Conservation (phyloP, 2,888 invertebrate species). For the Nemotelus nigrinus region DNA sequence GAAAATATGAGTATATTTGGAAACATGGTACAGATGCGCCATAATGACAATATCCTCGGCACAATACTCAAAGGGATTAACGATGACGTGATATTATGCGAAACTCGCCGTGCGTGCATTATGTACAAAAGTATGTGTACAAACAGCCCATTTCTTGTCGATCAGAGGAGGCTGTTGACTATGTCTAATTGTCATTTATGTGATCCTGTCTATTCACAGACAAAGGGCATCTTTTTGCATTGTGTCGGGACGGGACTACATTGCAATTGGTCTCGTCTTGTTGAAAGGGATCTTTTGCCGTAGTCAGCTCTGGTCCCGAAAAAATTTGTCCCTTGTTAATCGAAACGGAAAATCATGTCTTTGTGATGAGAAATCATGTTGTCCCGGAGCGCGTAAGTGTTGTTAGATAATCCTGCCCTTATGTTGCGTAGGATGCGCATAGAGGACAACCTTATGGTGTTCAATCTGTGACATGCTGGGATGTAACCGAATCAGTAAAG, state of each 20-base stretch:
- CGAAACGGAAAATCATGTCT: conserved; percentile 40
- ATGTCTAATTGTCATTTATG: not conserved
- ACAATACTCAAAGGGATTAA: conserved; percentile 18
- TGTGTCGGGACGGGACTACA: not conserved
- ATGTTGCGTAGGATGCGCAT: not conserved
- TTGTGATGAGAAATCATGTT: not conserved
- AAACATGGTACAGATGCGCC: conserved; percentile 45
- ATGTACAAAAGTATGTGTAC: not conserved
- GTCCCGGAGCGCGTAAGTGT: not conserved
- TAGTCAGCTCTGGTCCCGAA: not conserved
- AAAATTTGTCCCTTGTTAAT: conserved; percentile 8
- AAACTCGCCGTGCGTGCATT: not conserved
- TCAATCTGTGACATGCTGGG: conserved; percentile 28
- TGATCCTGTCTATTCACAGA: not conserved
- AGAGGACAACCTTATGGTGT: not conserved
- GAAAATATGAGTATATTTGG: conserved; percentile 14
- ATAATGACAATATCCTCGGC: conserved; percentile 8
- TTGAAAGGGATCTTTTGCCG: conserved; percentile 1
- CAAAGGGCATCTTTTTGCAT: not conserved
- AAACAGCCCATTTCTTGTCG: not conserved
- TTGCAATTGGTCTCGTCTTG: conserved; percentile 43
- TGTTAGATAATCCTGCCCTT: conserved; percentile 1
- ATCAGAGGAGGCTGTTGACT: not conserved
- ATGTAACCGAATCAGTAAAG: not conserved
- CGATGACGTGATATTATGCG: conserved; percentile 13